Conservation (phyloP, 2,888 invertebrate species). For the Cephus pygmeus region DNA sequence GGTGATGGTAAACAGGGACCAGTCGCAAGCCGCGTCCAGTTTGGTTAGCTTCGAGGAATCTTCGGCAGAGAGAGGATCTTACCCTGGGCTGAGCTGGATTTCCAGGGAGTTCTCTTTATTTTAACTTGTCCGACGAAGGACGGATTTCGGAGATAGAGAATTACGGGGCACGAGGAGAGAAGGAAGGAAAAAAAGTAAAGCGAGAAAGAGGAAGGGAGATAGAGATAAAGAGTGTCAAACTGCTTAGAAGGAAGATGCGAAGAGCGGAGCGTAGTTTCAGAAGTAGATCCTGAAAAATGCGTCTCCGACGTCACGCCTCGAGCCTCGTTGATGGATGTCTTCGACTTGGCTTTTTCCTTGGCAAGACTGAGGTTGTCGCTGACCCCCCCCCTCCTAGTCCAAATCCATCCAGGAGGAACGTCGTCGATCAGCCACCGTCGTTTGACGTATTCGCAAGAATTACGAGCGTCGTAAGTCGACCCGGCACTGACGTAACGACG, state of each 20-base stretch:
- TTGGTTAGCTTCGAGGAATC: background rate
- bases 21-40: background rate
- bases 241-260: conserved; percentile 1
- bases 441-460: conserved; percentile 37
- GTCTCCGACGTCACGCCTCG: conserved; percentile 5
- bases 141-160: background rate
- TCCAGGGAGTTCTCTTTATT: background rate
- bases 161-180: background rate
- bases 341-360: background rate
- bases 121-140: background rate
- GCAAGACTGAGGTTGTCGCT: background rate
- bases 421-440: background rate
- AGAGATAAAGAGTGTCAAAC: conserved; percentile 5
- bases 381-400: background rate
- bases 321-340: conserved; percentile 10
- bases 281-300: conserved; percentile 12
- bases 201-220: conserved; percentile 18
- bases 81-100: background rate
- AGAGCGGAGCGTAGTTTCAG: background rate
- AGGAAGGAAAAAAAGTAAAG: background rate
- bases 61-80: background rate
- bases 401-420: background rate
- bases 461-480: conserved; percentile 24
- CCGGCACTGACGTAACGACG: background rate
- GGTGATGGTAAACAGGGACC: background rate